Percentiles rank a stretch among this genome's conserved stretches.
Conservation (phyloP, 2,113 vertebrate genomes). For the Hemicordylus capensis region DNA sequence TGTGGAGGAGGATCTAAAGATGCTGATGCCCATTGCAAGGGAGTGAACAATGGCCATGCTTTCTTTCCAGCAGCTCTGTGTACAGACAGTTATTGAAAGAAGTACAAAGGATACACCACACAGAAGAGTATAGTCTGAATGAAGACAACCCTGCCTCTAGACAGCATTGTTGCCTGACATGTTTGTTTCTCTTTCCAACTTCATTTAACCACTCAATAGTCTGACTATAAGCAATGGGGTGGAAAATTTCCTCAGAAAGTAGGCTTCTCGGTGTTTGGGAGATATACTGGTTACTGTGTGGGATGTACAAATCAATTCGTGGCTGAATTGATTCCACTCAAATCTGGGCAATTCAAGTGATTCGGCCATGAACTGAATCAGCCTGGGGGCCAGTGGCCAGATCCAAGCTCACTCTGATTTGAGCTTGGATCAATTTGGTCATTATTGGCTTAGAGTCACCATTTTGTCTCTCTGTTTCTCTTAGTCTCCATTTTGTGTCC, state of each 20-base stretch:
- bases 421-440: too few relatives aligned
- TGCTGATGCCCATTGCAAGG: constrained; percentile 1
- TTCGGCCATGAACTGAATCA: too few relatives aligned
- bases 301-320: too few relatives aligned
- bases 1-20: constrained; percentile 34
- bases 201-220: background rate
- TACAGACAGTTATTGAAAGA: background rate
- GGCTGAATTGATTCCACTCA: too few relatives aligned
- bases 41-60: constrained; percentile 13
- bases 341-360: too few relatives aligned
- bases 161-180: background rate
- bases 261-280: background rate
- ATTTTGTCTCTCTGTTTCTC: too few relatives aligned
- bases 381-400: too few relatives aligned
- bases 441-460: too few relatives aligned
- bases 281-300: background rate
- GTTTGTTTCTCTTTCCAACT: background rate
- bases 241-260: background rate
- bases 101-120: background rate
- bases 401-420: too few relatives aligned
- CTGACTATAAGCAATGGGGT: background rate
- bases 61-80: background rate
- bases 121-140: background rate
- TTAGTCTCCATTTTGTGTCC: too few relatives aligned
- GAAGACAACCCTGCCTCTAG: background rate